phyloP scores from a whole-genome alignment of 2,797 vertebrate species.

The Miichthys miiuy region DNA sequence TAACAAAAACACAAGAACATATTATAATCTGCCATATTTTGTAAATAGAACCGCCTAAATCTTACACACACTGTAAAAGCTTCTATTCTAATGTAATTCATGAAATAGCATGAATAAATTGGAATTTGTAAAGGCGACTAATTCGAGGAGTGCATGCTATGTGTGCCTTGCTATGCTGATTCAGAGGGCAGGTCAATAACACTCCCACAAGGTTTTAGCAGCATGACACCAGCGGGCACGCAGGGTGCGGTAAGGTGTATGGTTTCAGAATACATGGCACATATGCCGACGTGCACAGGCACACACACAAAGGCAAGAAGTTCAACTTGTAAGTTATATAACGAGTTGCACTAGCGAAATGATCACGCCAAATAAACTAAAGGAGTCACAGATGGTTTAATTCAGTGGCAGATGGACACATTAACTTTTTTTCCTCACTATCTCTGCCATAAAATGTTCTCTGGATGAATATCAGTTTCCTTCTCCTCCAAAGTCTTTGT shows the following conservation, averaged over 20 bases:
- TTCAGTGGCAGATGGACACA: slow-evolving; percentile 65
- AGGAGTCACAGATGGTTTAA: slow-evolving; percentile 68
- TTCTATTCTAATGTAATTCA: not conserved
- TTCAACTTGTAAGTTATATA: slow-evolving; percentile 38
- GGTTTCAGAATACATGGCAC: slow-evolving; percentile 67
- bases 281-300: slow-evolving; percentile 15
- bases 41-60: too few relatives aligned
- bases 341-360: slow-evolving; percentile 33
- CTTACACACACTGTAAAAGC: not conserved
- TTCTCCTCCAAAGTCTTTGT: slow-evolving; percentile 28
- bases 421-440: slow-evolving; percentile 40
- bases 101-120: slow-evolving; percentile 5
- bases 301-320: slow-evolving; percentile 27
- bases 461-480: slow-evolving; percentile 46
- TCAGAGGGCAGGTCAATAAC: slow-evolving; percentile 62
- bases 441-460: slow-evolving; percentile 58
- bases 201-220: slow-evolving; percentile 48
- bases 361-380: slow-evolving; percentile 42
- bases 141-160: slow-evolving; percentile 21
- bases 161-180: slow-evolving; percentile 43
- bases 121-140: slow-evolving; percentile 18
- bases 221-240: slow-evolving; percentile 45
- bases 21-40: too few relatives aligned
- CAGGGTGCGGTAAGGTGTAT: slow-evolving; percentile 60
- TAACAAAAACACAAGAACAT: too few relatives aligned